Evolutionary conservation across 2,797 vertebrate species (phyloP).

Genomic region (Rhabdomys pumilio): DNA sequence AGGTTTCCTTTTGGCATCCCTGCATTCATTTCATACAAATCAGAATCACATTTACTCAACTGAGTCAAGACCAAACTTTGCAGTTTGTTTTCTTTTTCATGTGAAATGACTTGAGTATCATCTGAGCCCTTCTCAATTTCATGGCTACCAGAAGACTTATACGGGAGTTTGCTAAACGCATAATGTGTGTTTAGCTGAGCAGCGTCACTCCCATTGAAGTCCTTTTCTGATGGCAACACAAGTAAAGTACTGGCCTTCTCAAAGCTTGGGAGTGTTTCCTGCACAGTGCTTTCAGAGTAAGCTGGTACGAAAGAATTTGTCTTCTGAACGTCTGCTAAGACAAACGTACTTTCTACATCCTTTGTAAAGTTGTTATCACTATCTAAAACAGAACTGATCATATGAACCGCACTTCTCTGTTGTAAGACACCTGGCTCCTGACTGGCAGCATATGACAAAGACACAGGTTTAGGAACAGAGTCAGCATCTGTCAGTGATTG

Average conservation of each 20-base stretch:
- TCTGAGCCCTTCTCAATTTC: slow-evolving; percentile 80
- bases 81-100: slow-evolving; percentile 85
- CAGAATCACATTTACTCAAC: slow-evolving; percentile 82
- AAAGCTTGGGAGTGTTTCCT: slow-evolving; percentile 82
- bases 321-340: slow-evolving; percentile 83
- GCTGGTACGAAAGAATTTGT: slow-evolving; percentile 75
- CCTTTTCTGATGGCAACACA: slow-evolving; percentile 79
- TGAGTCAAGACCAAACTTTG: slow-evolving; percentile 83
- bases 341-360: slow-evolving; percentile 86
- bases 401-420: slow-evolving; percentile 85
- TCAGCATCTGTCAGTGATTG: slow-evolving; percentile 83
- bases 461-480: slow-evolving; percentile 80
- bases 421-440: slow-evolving; percentile 85
- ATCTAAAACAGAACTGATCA: slow-evolving; percentile 80
- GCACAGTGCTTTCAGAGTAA: slow-evolving; percentile 83
- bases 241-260: slow-evolving; percentile 83
- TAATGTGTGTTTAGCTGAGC: slow-evolving; percentile 81
- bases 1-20: slow-evolving; percentile 85
- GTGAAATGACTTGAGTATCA: slow-evolving; percentile 82
- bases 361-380: slow-evolving; percentile 79
- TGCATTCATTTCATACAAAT: slow-evolving; percentile 85
- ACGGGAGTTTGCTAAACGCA: slow-evolving; percentile 77
- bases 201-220: slow-evolving; percentile 78
- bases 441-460: slow-evolving; percentile 83
- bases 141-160: slow-evolving; percentile 80